A percentile compares a stretch with the other conserved stretches of the same genome.
These are phyloP conservation scores for Akabosia matsudoensis DNA, from an alignment of 1,140 invertebrate species.

Conservation along the genomic window DNA sequence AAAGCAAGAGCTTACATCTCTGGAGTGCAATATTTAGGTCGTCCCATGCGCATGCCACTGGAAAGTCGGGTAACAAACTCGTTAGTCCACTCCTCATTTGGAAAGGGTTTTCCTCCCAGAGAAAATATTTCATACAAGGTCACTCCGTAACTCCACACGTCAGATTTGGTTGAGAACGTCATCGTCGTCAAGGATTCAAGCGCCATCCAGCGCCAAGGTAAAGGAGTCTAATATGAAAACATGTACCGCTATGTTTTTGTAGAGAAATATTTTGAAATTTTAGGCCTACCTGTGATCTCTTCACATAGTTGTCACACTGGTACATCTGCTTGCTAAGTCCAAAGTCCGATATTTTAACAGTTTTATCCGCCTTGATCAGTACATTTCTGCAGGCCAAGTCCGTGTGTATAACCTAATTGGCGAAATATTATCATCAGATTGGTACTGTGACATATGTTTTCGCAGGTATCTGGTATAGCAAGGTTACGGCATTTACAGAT, in stretches of 20 bases:
- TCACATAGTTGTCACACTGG: slow-evolving; percentile 73
- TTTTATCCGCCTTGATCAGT: slow-evolving; percentile 65
- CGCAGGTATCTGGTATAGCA: neutral
- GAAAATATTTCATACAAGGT: slow-evolving; percentile 81
- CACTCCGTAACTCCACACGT: slow-evolving; percentile 78
- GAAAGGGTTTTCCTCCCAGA: slow-evolving; percentile 79
- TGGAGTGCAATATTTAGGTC: neutral
- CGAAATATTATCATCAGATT: neutral
- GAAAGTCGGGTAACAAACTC: neutral
- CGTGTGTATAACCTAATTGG: slow-evolving; percentile 73
- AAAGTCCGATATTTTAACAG: slow-evolving; percentile 83
- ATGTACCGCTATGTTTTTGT: neutral
- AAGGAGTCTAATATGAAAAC: neutral
- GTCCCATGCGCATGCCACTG: slow-evolving; percentile 20
- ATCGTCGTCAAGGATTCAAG: slow-evolving; percentile 63
- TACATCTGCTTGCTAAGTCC: slow-evolving; percentile 77
- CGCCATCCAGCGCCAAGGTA: slow-evolving; percentile 33
- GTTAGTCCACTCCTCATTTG: slow-evolving; percentile 54
- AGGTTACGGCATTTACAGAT: neutral
- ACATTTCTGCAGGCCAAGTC: slow-evolving; percentile 81
- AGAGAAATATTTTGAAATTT: neutral
- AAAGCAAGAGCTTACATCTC: neutral
- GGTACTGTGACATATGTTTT: neutral
- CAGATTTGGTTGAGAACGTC: slow-evolving; percentile 69
- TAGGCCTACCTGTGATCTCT: slow-evolving; percentile 62